Conservation (phyloP, 2,888 invertebrate species). For the Apomyelois bistriatella region DNA sequence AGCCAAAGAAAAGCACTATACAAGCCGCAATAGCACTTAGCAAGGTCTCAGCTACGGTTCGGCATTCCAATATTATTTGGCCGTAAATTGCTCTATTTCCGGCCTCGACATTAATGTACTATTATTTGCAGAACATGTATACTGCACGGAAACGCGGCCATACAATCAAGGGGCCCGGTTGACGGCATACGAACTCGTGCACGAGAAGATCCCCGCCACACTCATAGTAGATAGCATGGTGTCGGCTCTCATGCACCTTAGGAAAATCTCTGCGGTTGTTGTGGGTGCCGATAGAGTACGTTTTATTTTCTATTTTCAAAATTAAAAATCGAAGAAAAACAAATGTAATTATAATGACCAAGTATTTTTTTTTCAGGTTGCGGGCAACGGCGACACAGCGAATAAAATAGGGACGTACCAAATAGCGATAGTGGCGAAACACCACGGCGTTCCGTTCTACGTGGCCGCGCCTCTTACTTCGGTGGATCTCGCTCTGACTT, state of each 20-base stretch:
- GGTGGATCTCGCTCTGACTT: conserved; percentile 88
- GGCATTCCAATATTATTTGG: no score
- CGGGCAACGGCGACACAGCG: conserved; percentile 98
- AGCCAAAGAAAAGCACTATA: no score
- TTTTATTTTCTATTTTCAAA: not conserved
- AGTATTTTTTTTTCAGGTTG: conserved; percentile 79
- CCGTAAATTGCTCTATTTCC: no score
- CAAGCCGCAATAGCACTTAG: no score
- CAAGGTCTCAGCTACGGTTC: no score
- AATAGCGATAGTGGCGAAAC: conserved; percentile 94
- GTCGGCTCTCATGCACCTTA: conserved; percentile 91
- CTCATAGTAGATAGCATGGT: conserved; percentile 98
- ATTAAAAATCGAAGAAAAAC: no score
- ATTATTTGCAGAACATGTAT: conserved; percentile 86
- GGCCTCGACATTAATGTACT: no score
- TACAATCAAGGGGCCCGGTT: conserved; percentile 98
- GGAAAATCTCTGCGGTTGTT: conserved; percentile 93
- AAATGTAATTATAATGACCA: no score
- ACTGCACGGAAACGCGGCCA: conserved; percentile 98
- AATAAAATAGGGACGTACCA: conserved; percentile 99
- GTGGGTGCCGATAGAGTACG: conserved; percentile 97
- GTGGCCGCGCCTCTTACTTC: conserved; percentile 96
- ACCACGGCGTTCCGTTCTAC: conserved; percentile 96
- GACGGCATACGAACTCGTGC: conserved; percentile 96
- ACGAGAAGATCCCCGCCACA: conserved; percentile 94